Base-by-base conservation (phyloP, 2,888 invertebrate genomes). In the Molanna angustata region DNA sequence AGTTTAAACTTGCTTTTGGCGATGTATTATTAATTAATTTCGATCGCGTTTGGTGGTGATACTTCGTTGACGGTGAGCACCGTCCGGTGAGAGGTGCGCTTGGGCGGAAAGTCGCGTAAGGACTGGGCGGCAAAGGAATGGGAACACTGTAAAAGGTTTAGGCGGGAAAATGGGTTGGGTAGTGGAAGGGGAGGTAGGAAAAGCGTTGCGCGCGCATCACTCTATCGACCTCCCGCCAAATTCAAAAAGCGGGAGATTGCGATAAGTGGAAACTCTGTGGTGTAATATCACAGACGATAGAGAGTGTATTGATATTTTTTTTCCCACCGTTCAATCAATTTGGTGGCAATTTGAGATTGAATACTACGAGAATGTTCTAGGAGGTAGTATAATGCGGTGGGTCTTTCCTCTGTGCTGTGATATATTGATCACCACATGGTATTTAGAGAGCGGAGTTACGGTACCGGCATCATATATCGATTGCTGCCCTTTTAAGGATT, bases 51-150 rank as follows among this genome's bases (percentile, higher is more conserved):
- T n/a, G n/a, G n/a, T n/a, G n/a, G n/a, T n/a, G n/a, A n/a, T n/a
- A n/a, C n/a, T n/a, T n/a, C n/a, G n/a, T n/a, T n/a, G n/a, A n/a
- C n/a, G n/a, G n/a, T n/a, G n/a, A n/a, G n/a, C 35, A 65, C 61
- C 66, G 63, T 65, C 52, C 59, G 61, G 60, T 44, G 51, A 64
- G 64, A 64, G 64, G 60, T 37, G 48, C 41, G 21, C 32, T 13
- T 35, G 43, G 50, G 65, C 49, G 49, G 49, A 31, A 35, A 35
- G 49, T 49, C 49, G 37, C 49, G 41, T 18, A 16, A 27, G 32
- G 41, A 40, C 49, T 49, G 40, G 41, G 41, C 21, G 41, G 41
- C 41, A 41, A 20, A n/a, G n/a, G n/a, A 20, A 19, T 19, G 3
- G 21, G 21, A 41, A 41, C 41, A 6, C 14, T 17, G 43, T 6